These are phyloP conservation scores for Andinoacara biseriatus DNA, from an alignment of 2,113 vertebrate genomes.

Conservation along the genomic window DNA sequence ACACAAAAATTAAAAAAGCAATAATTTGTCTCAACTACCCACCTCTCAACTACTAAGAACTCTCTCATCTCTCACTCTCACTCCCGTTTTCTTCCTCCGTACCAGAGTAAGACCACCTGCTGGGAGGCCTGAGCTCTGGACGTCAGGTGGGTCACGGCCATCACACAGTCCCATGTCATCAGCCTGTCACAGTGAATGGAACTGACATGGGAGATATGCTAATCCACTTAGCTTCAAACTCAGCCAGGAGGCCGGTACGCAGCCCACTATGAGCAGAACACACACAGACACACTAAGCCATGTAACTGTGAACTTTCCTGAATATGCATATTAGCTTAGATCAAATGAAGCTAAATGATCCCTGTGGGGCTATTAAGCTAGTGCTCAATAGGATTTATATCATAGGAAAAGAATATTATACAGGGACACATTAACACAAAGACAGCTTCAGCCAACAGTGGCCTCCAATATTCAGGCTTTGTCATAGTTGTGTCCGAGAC, in stretches of 20 bases:
- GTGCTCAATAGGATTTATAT: slow-evolving; percentile 13
- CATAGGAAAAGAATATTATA: slow-evolving; percentile 1
- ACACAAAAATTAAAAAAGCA: not conserved
- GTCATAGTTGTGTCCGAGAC: not conserved
- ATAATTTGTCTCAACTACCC: not conserved
- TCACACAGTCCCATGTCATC: slow-evolving; percentile 79
- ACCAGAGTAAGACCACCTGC: slow-evolving; percentile 66
- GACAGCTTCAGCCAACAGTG: not conserved
- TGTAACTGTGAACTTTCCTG: slow-evolving; percentile 43
- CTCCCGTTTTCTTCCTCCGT: not conserved
- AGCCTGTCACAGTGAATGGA: slow-evolving; percentile 71
- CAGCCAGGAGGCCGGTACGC: slow-evolving; percentile 58
- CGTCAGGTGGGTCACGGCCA: slow-evolving; percentile 69
- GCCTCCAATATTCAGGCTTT: not conserved
- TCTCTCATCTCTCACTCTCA: not conserved
- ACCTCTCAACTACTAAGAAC: not conserved
- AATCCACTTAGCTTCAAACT: slow-evolving; percentile 83
- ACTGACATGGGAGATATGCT: slow-evolving; percentile 77
- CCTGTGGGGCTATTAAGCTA: slow-evolving; percentile 33
- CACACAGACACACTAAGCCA: slow-evolving; percentile 59
- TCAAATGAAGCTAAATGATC: slow-evolving; percentile 38
- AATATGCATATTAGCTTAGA: slow-evolving; percentile 52
- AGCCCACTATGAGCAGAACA: slow-evolving; percentile 41
- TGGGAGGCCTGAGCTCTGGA: slow-evolving; percentile 60
- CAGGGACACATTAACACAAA: slow-evolving; percentile 12